Conservation (phyloP, 2,888 invertebrate species). For the Glyphotaelius pellucidus region DNA sequence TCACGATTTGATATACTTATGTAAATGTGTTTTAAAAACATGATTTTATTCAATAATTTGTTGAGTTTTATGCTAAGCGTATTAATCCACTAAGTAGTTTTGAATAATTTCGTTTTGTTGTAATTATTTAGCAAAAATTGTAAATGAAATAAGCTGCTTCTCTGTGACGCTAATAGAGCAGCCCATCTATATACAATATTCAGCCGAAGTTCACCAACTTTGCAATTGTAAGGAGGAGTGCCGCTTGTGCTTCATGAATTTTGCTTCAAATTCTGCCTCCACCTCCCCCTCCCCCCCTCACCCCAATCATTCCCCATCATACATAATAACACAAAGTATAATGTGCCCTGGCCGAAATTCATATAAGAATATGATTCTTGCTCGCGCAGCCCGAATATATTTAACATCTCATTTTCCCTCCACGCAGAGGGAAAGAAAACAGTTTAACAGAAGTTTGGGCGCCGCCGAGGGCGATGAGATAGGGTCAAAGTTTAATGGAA, state of each 20-base stretch:
- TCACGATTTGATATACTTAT: no score
- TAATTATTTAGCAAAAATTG: not conserved
- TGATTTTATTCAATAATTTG: not conserved
- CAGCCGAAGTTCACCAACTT: conserved; percentile 71
- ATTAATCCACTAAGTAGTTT: not conserved
- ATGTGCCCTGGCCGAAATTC: conserved; percentile 70
- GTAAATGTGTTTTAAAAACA: not conserved
- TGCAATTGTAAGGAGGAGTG: conserved; percentile 77
- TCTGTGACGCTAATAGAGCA: conserved; percentile 65
- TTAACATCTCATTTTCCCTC: conserved; percentile 63
- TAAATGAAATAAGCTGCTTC: conserved; percentile 52
- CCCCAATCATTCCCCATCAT: conserved; percentile 71
- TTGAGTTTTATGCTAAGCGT: not conserved
- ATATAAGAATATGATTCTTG: conserved; percentile 74
- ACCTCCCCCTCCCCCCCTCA: conserved; percentile 67
- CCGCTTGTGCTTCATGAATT: conserved; percentile 67
- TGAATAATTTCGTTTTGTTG: not conserved
- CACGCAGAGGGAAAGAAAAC: conserved; percentile 53
- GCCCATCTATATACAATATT: conserved; percentile 66
- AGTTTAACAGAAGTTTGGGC: conserved; percentile 49
- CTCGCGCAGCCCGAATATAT: conserved; percentile 65
- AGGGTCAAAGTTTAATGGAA: conserved; percentile 54
- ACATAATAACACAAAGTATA: conserved; percentile 78
- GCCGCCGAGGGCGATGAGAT: conserved; percentile 23
- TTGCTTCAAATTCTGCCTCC: conserved; percentile 75